Percentiles rank a stretch among this genome's conserved stretches.
Evolutionary conservation across 1,140 invertebrate species (phyloP).

Genomic region (Geopemphigus sp.): DNA sequence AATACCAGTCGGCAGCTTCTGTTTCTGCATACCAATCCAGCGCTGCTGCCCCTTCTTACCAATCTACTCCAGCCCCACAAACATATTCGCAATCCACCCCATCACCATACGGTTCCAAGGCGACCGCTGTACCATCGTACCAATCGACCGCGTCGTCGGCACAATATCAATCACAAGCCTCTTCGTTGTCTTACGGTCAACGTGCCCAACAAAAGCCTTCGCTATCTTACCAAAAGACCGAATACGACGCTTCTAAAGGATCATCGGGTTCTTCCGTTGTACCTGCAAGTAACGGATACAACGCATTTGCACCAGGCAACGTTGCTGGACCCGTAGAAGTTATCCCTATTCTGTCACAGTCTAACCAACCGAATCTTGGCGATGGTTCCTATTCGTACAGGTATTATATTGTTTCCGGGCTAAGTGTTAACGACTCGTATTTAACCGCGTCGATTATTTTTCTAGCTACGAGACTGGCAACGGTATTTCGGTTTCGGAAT

Average conservation of each 20-base stretch:
- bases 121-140: slow-evolving; percentile 10
- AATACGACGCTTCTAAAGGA: background rate
- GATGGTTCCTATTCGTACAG: slow-evolving; percentile 53
- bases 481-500: slow-evolving; percentile 66
- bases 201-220: background rate
- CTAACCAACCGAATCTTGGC: slow-evolving; percentile 52
- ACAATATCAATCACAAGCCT: slow-evolving; percentile 21
- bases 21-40: background rate
- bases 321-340: slow-evolving; percentile 45
- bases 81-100: slow-evolving; percentile 13
- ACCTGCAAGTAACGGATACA: background rate
- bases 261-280: background rate
- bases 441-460: slow-evolving; percentile 50
- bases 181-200: slow-evolving; percentile 10
- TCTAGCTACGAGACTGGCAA: slow-evolving; percentile 66
- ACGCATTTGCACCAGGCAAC: slow-evolving; percentile 38
- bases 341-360: slow-evolving; percentile 52
- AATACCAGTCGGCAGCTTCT: background rate
- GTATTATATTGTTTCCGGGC: too few relatives aligned
- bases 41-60: background rate
- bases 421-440: too few relatives aligned
- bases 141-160: background rate
- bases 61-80: slow-evolving; percentile 17
- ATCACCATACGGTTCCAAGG: slow-evolving; percentile 26
- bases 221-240: slow-evolving; percentile 3